Base-by-base conservation (phyloP, 2,113 vertebrate species). In the Marmota monax region DNA sequence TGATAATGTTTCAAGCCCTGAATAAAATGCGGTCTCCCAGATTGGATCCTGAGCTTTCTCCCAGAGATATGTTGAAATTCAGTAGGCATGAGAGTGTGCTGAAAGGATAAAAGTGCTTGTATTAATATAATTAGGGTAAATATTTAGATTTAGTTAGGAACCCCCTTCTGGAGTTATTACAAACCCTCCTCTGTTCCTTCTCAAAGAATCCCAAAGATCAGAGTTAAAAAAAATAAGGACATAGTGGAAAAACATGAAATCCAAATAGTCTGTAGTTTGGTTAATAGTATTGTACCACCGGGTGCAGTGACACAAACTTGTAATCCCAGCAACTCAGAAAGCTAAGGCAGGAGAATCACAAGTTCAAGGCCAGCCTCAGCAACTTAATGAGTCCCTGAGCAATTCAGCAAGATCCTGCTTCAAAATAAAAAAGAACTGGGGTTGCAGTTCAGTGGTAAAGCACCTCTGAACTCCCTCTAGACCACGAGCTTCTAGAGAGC, bases 131-230 rank as follows among this genome's bases (percentile, higher is more conserved):
- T 29, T 22, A 18, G 17, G 65, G 4, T 82, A 78, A 93, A 88
- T 88, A 94, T 90, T 96, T 84, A 78, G 67, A 92, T 88, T 84
- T 73, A 82, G 48, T 77, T 84, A 85, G 83, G 76, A 69, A 8
- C 73, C 25, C 67, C 82, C 9, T 89, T 90, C 85, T 84, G 74
- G 58, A 42, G 14, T 96, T 56, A n/a, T 65, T 82, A 77, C 58
- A 90, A 72, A 82, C n/a, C 48, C 39, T 85, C 51, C 27, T 76
- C 69, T 51, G 67, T 53, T 65, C 16, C 2, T 61, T 2, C 25
- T 89, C 70, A 78, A 69, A 93, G 63, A 96, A 72, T n/a, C 61
- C 34, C 56, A 73, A 39, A 34, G n/a, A 89, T 9, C 79, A 29
- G 23, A 72, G 84, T 32, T 61, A 39, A 85, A 84, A 42, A 93